Conservation (phyloP, 2,888 invertebrate species). For the Oxycera nigricornis region DNA sequence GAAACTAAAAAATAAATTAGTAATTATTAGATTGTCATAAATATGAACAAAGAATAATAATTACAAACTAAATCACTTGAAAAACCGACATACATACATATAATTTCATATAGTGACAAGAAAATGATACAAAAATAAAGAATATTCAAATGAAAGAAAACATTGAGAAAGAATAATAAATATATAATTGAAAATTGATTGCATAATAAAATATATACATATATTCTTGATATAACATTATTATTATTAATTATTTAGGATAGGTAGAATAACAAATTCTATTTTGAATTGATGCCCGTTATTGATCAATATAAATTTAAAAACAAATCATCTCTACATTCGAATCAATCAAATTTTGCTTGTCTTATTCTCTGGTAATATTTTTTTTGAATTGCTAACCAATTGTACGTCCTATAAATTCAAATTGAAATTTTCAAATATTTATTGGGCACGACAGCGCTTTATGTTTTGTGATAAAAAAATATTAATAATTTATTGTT, state of each 20-base stretch:
- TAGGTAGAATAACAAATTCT: slow-evolving; percentile 50
- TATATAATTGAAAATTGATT: slow-evolving; percentile 20
- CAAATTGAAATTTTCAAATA: not conserved
- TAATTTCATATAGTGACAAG: not conserved
- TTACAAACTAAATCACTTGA: not conserved
- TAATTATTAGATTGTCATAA: slow-evolving; percentile 14
- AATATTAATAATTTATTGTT: slow-evolving; percentile 19
- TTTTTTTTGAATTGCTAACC: not conserved
- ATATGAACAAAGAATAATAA: not conserved
- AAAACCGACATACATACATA: not conserved
- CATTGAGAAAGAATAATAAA: slow-evolving; percentile 1
- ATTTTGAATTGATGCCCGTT: slow-evolving; percentile 46
- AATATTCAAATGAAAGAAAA: slow-evolving; percentile 14
- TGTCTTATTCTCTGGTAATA: not conserved
- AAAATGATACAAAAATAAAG: slow-evolving; percentile 27
- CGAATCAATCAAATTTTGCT: slow-evolving; percentile 6
- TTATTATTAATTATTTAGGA: slow-evolving; percentile 47
- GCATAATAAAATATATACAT: slow-evolving; percentile 37
- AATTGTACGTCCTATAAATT: not conserved
- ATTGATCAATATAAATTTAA: slow-evolving; percentile 21
- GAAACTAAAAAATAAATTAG: slow-evolving; percentile 17
- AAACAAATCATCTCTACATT: not conserved
- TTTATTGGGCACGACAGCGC: slow-evolving; percentile 22
- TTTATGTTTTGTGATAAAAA: slow-evolving; percentile 35
- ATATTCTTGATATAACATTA: slow-evolving; percentile 47